These are phyloP conservation scores for Standfussiana lucernea DNA, from an alignment of 2,888 invertebrate genomes.

Conservation along the genomic window DNA sequence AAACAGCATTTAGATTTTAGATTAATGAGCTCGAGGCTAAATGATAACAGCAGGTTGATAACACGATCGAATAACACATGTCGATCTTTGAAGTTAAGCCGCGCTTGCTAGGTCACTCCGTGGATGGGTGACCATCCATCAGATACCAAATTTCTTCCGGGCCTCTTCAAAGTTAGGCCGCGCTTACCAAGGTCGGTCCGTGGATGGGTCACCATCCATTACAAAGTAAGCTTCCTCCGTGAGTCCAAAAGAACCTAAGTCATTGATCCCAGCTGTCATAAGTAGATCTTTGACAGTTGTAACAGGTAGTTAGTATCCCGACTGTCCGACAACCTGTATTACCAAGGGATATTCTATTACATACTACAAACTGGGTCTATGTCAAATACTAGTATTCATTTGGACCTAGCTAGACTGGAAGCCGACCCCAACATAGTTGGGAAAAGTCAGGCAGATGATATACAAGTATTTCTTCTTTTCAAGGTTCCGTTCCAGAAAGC, in stretches of 20 bases:
- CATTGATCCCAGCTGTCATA: neutral
- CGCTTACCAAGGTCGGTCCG: neutral
- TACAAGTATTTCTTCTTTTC: neutral
- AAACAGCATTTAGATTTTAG: constrained; percentile 9
- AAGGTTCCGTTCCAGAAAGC: neutral
- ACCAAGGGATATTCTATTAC: neutral
- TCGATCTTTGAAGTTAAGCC: neutral
- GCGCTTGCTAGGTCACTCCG: neutral
- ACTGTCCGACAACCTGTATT: neutral
- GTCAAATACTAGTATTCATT: neutral
- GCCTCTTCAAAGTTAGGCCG: neutral
- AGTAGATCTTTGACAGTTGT: neutral
- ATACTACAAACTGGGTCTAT: neutral
- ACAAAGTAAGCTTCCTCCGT: neutral
- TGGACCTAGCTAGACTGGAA: neutral
- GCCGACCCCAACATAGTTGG: neutral
- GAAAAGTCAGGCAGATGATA: neutral
- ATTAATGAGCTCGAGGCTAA: neutral
- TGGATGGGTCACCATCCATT: neutral
- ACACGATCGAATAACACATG: too few relatives aligned
- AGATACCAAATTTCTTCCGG: too few relatives aligned
- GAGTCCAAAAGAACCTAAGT: fast-evolving
- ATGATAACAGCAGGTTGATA: neutral
- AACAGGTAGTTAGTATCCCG: neutral
- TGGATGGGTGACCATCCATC: neutral